Conservation (phyloP, 2,888 invertebrate species). For the Polymixis flavicincta region DNA sequence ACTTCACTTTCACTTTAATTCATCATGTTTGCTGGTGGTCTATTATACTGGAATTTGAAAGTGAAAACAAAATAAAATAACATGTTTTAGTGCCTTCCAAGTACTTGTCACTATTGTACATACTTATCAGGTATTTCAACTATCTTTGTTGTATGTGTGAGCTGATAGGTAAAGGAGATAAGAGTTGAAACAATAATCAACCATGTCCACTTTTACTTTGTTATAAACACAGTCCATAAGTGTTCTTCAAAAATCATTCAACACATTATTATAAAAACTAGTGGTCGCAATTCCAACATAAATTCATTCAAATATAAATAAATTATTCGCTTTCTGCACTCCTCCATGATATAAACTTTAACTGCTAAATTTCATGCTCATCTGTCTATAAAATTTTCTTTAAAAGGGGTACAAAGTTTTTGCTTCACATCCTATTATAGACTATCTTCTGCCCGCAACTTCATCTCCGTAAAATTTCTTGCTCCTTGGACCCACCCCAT, state of each 20-base stretch:
- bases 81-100: conserved; percentile 1
- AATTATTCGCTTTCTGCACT: no score
- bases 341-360: no score
- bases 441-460: no score
- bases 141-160: conserved; percentile 7
- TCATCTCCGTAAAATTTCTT: no score
- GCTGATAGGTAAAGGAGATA: conserved; percentile 35
- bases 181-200: conserved; percentile 12
- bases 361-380: no score
- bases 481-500: no score
- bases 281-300: no score
- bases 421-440: no score
- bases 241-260: neutral
- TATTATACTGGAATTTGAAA: conserved; percentile 43
- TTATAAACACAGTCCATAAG: neutral
- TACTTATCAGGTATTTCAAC: conserved; percentile 15
- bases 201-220: conserved; percentile 1
- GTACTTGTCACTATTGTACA: neutral
- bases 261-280: no score
- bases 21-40: conserved; percentile 28
- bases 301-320: no score
- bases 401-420: no score
- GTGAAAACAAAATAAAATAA: conserved; percentile 36
- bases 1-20: conserved; percentile 51
- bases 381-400: no score